Evolutionary conservation across 2,113 vertebrate species (phyloP).

Genomic region (Python bivittatus): DNA sequence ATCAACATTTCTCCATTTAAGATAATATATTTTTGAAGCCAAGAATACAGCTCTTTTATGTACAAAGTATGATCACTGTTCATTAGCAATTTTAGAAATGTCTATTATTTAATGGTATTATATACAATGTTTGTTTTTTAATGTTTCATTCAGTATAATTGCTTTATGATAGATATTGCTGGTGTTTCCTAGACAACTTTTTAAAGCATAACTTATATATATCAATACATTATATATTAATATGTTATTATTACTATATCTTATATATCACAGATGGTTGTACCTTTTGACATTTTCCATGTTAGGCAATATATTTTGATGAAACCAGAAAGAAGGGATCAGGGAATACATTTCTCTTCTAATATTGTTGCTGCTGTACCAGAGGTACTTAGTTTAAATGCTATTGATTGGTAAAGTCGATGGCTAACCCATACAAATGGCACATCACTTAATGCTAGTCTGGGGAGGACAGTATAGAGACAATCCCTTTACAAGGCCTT

Average conservation of each 20-base stretch:
- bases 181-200: conserved; percentile 34
- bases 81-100: conserved; percentile 41
- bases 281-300: conserved; percentile 16
- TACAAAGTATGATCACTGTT: neutral
- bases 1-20: conserved; percentile 16
- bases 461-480: neutral
- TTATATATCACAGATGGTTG: neutral
- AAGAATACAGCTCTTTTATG: conserved; percentile 35
- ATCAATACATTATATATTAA: too few relatives aligned
- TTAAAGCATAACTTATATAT: conserved; percentile 16
- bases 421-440: neutral
- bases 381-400: neutral
- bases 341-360: conserved; percentile 21
- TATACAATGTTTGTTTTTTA: conserved; percentile 34
- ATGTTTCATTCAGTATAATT: conserved; percentile 5
- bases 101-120: conserved; percentile 34
- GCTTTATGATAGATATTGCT: conserved; percentile 1
- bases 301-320: neutral
- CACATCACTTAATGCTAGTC: neutral
- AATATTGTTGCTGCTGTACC: neutral
- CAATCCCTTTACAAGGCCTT: neutral
- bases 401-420: neutral
- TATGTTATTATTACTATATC: too few relatives aligned
- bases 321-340: neutral
- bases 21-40: conserved; percentile 28